Conservation (phyloP, 2,797 vertebrate species). For the Selene dorsalis region DNA sequence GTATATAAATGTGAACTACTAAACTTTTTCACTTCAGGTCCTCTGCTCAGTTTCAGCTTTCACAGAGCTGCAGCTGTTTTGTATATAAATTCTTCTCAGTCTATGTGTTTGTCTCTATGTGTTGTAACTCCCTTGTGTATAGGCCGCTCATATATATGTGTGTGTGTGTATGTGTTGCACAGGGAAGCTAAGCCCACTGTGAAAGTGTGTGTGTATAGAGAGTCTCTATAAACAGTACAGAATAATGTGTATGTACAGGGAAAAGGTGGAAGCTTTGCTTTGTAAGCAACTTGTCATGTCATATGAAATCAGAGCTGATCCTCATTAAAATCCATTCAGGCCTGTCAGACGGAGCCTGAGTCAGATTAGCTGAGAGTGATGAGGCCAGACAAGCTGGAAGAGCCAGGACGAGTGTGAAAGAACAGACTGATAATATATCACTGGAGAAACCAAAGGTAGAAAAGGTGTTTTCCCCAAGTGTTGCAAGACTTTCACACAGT, state of each 20-base stretch:
- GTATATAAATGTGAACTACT: too few species aligned
- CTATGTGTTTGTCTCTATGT: background rate
- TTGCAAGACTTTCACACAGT: background rate
- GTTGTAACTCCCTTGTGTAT: background rate
- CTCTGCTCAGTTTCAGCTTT: background rate
- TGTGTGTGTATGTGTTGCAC: background rate
- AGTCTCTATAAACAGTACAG: constrained; percentile 1
- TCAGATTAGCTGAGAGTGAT: background rate
- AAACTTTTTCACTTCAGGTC: background rate
- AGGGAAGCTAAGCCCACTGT: background rate
- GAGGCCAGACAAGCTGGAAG: background rate
- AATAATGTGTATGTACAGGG: constrained; percentile 16
- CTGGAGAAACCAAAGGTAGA: background rate
- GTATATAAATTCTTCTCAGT: background rate
- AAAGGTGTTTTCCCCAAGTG: background rate
- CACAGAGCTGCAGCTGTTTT: background rate
- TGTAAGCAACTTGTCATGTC: constrained; percentile 26
- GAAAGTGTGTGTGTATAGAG: constrained; percentile 12
- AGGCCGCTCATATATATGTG: background rate
- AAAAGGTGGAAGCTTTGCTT: constrained; percentile 24
- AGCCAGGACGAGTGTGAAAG: background rate
- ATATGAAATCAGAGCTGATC: constrained; percentile 20
- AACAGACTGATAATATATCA: background rate
- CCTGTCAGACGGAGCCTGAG: constrained; percentile 12
- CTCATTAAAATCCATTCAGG: constrained; percentile 31